Base-by-base conservation (phyloP, 2,113 vertebrate genomes). In the Sakesphorus luctuosus region DNA sequence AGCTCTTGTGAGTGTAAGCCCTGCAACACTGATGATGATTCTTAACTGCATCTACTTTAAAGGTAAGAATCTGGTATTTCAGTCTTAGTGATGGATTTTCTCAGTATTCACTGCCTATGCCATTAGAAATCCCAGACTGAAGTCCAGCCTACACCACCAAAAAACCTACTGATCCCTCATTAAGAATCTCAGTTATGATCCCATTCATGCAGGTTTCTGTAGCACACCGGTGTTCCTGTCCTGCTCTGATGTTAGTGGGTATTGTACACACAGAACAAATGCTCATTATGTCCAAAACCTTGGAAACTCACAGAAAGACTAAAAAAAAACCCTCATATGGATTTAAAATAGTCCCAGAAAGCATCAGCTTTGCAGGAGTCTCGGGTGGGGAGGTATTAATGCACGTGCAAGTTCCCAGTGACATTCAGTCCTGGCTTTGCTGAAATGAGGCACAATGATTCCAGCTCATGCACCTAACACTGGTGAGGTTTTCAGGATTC, bases 31-130 rank as follows among this genome's bases (percentile, higher is more conserved):
- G 66, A 97, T 99, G 98, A 99, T 99, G 98, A 98, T 99, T 63
- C 98, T 99, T 26, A 99, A 99, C 94, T 99, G 99, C 90, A 97
- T 99, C 83, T 99, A 99, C 96, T 99, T 99, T 77, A 99, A 99
- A 99, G 99, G 99, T 99, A 98, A 98, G 94, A 86, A 65, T 63
- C 17, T 11, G 23, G 44, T 67, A 56, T 58, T 86, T 90, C 47
- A 29, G 10, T 61, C 23, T 76, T 11, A 40, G 38, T 40, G 72
- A 67, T 17, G 19, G 13, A 69, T 85, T 44, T 77, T 59, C 26
- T 74, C 55, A 36, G 49, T 75, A 40, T 77, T 83, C 36, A 76
- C 16, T 78, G 43, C 17, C 14, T 19, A 58, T 21, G 36, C n/a
- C 25, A 40, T 35, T 35, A 76, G 28, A 80, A 89, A 87, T 9